A percentile compares a stretch with the other conserved stretches of the same genome.
phyloP scores from a whole-genome alignment of 2,113 vertebrate genomes.

The Narcine bancroftii region DNA sequence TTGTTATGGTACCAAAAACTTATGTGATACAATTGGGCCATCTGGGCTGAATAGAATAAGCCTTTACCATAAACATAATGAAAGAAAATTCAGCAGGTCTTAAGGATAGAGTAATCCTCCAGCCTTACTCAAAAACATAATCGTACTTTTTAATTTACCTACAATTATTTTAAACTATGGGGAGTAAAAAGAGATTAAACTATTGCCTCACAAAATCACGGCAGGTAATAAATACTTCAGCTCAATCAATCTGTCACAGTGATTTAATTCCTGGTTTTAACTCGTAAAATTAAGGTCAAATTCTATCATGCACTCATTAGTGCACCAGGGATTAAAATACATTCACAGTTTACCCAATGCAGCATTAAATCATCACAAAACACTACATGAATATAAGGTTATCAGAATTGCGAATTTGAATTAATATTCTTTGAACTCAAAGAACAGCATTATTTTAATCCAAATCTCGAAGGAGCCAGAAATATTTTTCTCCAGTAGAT shows the following conservation, averaged over 20 bases:
- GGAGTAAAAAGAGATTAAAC: neutral
- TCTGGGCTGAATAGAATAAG: too few relatives aligned
- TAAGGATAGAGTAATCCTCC: neutral
- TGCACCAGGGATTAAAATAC: neutral
- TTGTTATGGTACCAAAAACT: too few relatives aligned
- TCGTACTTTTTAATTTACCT: neutral
- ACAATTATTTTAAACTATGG: neutral
- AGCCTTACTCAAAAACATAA: neutral
- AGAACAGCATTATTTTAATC: neutral
- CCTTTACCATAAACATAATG: too few relatives aligned
- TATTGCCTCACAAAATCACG: neutral
- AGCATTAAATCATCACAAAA: neutral
- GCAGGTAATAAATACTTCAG: neutral
- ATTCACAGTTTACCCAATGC: neutral
- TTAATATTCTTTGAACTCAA: slow-evolving; percentile 2
- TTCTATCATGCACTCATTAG: neutral
- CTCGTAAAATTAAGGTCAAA: neutral
- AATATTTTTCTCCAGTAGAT: neutral
- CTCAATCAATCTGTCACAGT: neutral
- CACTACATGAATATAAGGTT: neutral
- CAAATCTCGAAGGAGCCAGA: neutral
- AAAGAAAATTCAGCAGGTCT: too few relatives aligned
- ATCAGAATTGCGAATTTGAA: neutral
- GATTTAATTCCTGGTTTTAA: neutral
- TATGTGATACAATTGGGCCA: too few relatives aligned